Percentiles rank a stretch among this genome's conserved stretches.
Conservation (phyloP, 2,113 vertebrate species). For the Apaloderma vittatum region DNA sequence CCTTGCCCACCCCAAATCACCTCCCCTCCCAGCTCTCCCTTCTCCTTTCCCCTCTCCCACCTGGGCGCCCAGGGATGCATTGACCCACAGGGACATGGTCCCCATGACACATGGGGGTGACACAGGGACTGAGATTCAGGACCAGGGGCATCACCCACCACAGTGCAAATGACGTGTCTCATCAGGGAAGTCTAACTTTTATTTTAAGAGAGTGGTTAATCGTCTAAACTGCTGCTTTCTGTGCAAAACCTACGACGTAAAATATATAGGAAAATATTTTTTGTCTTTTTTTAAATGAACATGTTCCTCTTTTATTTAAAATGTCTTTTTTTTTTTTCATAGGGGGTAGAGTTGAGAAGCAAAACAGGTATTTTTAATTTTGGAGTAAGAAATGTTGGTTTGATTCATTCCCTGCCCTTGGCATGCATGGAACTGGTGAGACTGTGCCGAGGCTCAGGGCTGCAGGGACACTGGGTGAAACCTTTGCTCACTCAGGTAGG, state of each 20-base stretch:
- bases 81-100: rapidly evolving
- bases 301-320: neutral
- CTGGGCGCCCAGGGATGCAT: neutral
- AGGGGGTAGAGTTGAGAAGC: neutral
- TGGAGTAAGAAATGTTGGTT: rapidly evolving
- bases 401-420: neutral
- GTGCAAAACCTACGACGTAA: neutral
- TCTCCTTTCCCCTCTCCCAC: neutral
- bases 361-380: neutral
- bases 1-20: no score
- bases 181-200: neutral
- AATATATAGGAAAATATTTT: no score
- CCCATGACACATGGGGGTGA: rapidly evolving
- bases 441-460: rapidly evolving
- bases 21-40: no score
- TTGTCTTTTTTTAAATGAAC: neutral
- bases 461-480: no score
- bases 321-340: neutral
- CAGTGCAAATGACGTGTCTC: rapidly evolving
- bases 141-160: rapidly evolving
- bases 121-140: rapidly evolving
- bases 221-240: neutral
- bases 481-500: rapidly evolving
- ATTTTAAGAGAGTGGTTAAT: neutral
- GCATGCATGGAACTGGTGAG: neutral